phyloP scores from a whole-genome alignment of 2,113 vertebrate genomes.

The Mastomys coucha region DNA sequence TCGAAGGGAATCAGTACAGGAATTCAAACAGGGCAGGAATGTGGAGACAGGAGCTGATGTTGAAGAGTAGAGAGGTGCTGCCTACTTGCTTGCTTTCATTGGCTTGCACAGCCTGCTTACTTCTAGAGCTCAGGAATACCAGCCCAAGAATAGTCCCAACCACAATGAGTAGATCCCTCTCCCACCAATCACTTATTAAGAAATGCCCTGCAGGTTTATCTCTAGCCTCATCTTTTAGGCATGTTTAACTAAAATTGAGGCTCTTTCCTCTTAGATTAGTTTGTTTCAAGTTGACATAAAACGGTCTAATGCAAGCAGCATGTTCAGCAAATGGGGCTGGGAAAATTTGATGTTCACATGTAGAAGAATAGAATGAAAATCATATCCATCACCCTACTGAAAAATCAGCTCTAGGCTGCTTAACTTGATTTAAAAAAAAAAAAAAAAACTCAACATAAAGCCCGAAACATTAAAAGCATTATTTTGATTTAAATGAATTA shows the following conservation, averaged over 20 bases:
- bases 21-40: not conserved
- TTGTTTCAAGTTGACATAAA: not conserved
- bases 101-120: not conserved
- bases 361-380: not conserved
- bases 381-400: not conserved
- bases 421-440: not conserved
- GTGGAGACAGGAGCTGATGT: not conserved
- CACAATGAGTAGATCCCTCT: not conserved
- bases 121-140: not conserved
- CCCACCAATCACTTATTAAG: not conserved
- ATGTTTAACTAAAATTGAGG: not conserved
- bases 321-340: not conserved
- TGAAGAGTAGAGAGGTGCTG: not conserved
- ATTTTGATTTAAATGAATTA: slow-evolving; percentile 10
- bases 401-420: not conserved
- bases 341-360: not conserved
- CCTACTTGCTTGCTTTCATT: not conserved
- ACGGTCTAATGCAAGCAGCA: not conserved
- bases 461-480: not conserved
- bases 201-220: not conserved
- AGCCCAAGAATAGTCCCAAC: not conserved
- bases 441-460: not conserved
- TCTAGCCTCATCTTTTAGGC: not conserved
- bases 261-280: not conserved
- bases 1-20: not conserved